Conservation (phyloP, 2,113 vertebrate genomes). For the Struthidea cinerea region DNA sequence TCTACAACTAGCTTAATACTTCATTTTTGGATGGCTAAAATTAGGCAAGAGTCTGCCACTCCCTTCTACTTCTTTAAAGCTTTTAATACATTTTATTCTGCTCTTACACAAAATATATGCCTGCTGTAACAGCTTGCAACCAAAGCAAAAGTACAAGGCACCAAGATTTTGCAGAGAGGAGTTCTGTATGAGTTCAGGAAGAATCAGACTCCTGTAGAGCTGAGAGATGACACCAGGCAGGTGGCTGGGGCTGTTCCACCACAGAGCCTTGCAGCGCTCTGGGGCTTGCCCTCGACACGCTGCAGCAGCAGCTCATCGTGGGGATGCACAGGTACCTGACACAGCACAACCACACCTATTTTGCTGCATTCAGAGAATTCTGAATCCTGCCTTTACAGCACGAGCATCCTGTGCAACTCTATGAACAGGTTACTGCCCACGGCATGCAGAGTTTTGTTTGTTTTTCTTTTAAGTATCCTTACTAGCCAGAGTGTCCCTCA, state of each 20-base stretch:
- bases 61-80: background rate
- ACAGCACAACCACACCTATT: background rate
- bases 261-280: fast-evolving
- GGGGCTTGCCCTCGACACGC: background rate
- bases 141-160: background rate
- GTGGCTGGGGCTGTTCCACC: background rate
- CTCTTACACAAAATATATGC: background rate
- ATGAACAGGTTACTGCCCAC: background rate
- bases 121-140: background rate
- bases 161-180: background rate
- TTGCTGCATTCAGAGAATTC: background rate
- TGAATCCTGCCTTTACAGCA: background rate
- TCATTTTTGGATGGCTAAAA: background rate
- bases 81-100: background rate
- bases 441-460: background rate
- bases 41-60: background rate
- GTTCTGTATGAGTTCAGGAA: background rate
- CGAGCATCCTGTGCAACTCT: background rate
- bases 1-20: background rate
- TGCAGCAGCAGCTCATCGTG: background rate
- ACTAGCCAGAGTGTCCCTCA: background rate
- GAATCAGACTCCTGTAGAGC: background rate
- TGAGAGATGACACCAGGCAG: background rate
- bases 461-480: background rate
- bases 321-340: background rate